phyloP scores from a whole-genome alignment of 2,113 vertebrate genomes.

The Nycticryphes semicollaris region DNA sequence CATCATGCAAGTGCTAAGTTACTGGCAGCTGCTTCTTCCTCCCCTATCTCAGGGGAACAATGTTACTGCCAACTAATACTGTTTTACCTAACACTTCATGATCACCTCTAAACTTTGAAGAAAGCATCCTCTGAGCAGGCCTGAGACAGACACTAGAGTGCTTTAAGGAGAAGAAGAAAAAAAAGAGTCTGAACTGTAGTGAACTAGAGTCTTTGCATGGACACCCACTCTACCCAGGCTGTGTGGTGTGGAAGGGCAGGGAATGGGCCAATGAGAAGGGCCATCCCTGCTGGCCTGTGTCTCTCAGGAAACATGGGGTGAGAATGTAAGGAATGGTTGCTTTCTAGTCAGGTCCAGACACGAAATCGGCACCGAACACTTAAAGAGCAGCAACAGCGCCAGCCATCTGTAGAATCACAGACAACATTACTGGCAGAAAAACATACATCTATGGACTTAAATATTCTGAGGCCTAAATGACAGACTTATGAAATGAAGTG shows the following conservation, averaged over 20 bases:
- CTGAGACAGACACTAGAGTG: background rate
- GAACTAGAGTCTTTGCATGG: background rate
- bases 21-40: background rate
- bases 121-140: background rate
- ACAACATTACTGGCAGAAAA: background rate
- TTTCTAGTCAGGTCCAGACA: background rate
- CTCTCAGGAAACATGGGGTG: rapidly evolving
- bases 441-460: rapidly evolving
- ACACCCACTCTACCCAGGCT: background rate
- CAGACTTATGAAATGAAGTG: background rate
- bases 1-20: background rate
- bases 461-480: background rate
- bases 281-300: background rate
- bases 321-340: background rate
- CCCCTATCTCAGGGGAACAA: background rate
- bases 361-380: rapidly evolving
- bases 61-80: background rate
- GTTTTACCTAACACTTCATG: background rate
- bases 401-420: background rate
- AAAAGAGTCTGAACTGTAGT: background rate
- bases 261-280: background rate
- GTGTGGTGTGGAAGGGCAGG: background rate
- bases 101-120: background rate
- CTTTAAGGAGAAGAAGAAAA: background rate
- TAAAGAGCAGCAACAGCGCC: background rate